Evolutionary conservation across 2,888 invertebrate genomes (phyloP), one percentile per base, ranked within the genome.

Genomic region (Acrobasis consociella): DNA sequence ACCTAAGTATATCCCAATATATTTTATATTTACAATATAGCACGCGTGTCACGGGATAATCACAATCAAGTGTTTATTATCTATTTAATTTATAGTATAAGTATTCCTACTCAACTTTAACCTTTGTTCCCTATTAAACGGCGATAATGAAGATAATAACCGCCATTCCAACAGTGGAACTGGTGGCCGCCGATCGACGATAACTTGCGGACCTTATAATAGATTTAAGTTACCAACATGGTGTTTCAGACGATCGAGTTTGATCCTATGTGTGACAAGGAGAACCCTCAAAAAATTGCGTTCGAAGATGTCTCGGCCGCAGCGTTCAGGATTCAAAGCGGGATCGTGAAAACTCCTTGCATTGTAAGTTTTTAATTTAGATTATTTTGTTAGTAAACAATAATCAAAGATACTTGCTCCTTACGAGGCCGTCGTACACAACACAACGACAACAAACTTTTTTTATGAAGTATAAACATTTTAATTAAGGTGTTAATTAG

Each of bases 241-340:
- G 87, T 88, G 64, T 89, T 89, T 64, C 91, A 91, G 91, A 86
- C 87, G 65, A 67, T 88, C 60, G 91, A 91, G 68, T 91, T 72
- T 64, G 93, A 93, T 71, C 91, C 92, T 16, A 92, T 91, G 91
- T 97, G 97, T 77, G 94, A 95, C 79, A 95, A 95, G 51, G 93
- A 94, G 37, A 92, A 94, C 66, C 97, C 97, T 0, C 93, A 94
- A 61, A 93, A 88, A 71, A 94, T 98, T 59, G 93, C 94, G 3
- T 97, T 98, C 81, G 96, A 97, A 80, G 97, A 98, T 82, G 95
- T 98, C 46, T 97, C 97, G 13, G 97, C 97, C 0, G 99, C 99
- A 0, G 96, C 97, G 0, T 98, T 95, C 83, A 95, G 96, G 81
- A 97, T 99, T 65, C 96, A 96, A 83, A 94, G 94, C 75, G 97